Percentiles rank a stretch among this genome's conserved stretches.
These are phyloP conservation scores for Meloidogyne exigua DNA, from an alignment of 1,140 invertebrate genomes.

Conservation along the genomic window DNA sequence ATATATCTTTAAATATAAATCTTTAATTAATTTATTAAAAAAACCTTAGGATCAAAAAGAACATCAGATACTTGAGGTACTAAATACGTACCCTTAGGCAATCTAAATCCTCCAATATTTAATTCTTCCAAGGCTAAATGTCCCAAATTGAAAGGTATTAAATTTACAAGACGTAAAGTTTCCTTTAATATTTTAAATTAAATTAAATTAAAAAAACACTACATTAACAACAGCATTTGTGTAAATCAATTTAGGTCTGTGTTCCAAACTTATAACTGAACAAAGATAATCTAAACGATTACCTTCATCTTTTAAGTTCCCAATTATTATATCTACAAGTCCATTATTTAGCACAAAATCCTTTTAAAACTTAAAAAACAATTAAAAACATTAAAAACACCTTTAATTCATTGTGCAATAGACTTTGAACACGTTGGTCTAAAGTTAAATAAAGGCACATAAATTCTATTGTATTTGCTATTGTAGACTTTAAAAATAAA, in stretches of 20 bases:
- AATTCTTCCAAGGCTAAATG: slow-evolving; percentile 18
- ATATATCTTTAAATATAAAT: slow-evolving; percentile 12
- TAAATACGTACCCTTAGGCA: slow-evolving; percentile 5
- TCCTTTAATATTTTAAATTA: neutral
- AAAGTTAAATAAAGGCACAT: slow-evolving; percentile 26
- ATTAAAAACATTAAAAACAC: neutral
- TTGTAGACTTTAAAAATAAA: slow-evolving; percentile 16
- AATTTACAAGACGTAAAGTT: slow-evolving; percentile 18
- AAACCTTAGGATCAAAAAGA: slow-evolving; percentile 21
- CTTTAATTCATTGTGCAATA: slow-evolving; percentile 26
- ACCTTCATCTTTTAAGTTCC: neutral
- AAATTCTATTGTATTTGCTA: slow-evolving; percentile 17
- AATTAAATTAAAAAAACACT: neutral
- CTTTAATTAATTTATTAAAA: neutral
- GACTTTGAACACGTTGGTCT: slow-evolving; percentile 13
- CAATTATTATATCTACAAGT: neutral
- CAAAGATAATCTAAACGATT: slow-evolving; percentile 6
- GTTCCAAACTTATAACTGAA: slow-evolving; percentile 17
- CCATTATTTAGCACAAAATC: slow-evolving; percentile 5
- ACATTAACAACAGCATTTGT: slow-evolving; percentile 28
- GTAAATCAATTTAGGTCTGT: slow-evolving; percentile 17
- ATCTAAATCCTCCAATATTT: slow-evolving; percentile 1
- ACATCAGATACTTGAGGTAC: slow-evolving; percentile 10
- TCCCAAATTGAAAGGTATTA: slow-evolving; percentile 18
- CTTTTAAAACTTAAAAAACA: slow-evolving; percentile 4